These are phyloP conservation scores for Myopa testacea DNA, from an alignment of 2,888 invertebrate species.

Conservation along the genomic window DNA sequence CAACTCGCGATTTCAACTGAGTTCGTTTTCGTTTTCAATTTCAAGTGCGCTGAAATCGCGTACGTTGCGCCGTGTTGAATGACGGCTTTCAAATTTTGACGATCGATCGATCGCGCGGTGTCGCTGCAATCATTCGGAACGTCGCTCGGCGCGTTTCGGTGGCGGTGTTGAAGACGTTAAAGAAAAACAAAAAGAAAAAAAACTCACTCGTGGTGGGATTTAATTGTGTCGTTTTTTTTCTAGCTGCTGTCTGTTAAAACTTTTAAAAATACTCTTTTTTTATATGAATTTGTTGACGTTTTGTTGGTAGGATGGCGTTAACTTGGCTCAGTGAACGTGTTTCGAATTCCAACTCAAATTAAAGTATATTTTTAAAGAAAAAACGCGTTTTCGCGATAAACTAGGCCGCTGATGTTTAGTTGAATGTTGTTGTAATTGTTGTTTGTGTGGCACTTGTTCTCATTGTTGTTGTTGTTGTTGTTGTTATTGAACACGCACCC, in stretches of 20 bases:
- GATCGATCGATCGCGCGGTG: constrained; percentile 20
- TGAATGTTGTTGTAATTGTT: constrained; percentile 1
- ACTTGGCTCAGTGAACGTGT: constrained; percentile 50
- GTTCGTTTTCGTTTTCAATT: constrained; percentile 32
- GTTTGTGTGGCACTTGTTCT: constrained; percentile 29
- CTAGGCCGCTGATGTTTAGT: constrained; percentile 24
- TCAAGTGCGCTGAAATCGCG: constrained; percentile 36
- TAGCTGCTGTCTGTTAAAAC: constrained; percentile 9
- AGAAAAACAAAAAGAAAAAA: background rate
- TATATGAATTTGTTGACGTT: constrained; percentile 9
- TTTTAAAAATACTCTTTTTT: constrained; percentile 8
- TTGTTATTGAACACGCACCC: constrained; percentile 56
- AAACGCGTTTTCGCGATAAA: constrained; percentile 8
- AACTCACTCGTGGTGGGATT: constrained; percentile 44
- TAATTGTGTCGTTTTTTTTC: constrained; percentile 45
- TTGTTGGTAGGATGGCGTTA: constrained; percentile 28
- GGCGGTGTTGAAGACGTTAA: constrained; percentile 2
- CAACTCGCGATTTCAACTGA: constrained; percentile 51
- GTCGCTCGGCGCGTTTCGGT: constrained; percentile 35
- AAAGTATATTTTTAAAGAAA: constrained; percentile 8
- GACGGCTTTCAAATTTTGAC: background rate
- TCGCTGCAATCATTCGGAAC: constrained; percentile 56
- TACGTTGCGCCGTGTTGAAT: constrained; percentile 18
- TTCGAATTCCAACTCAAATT: constrained; percentile 48
- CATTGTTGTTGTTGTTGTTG: constrained; percentile 16